Evolutionary conservation across 2,797 vertebrate genomes (phyloP), one percentile per base, ranked within the genome.

Genomic region (Euthynnus affinis): DNA sequence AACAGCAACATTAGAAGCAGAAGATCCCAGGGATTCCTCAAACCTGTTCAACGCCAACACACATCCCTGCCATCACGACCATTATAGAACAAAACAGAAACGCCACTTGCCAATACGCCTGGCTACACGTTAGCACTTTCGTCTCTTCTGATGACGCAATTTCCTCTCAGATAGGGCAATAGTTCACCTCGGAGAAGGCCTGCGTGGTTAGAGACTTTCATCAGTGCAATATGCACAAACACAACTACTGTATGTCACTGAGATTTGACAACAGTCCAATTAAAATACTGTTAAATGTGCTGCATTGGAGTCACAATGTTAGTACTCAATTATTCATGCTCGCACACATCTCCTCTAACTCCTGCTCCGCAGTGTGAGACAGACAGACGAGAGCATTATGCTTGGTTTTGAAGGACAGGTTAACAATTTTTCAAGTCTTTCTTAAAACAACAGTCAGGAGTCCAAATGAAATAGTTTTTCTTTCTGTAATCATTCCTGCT

Each of bases 1-100:
- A 93, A 93, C 92, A 84, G 82, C 78, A 65, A 86, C 82, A 86
- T 83, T 75, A 88, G 80, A 84, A 51, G 71, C 64, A 88, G 87
- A 91, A 76, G 80, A 91, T 88, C 89, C 90, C 87, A 86, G 92
- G 89, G 90, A 91, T 91, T 92, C 91, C 93, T 89, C 84, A 75
- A 74, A 84, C 56, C 78, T 72, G 79, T 74, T 56, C 61, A 18
- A 62, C 32, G 55, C 81, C 72, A 61, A 87, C 83, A 82, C 82
- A 74, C 62, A 40, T 53, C 49, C 34, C 51, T 32, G 58, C 56
- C 60, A 70, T 40, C 61, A 42, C 37, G 60, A 71, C 22, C 64
- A 32, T 29, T 29, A 56, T 9, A 5, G 53, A 32, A 57, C 29
- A 58, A 81, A 71, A 74, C 12, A 77, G 53, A 78, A 48, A 68